Evolutionary conservation across 2,888 invertebrate species (phyloP).

Genomic region (Tetheella fluctuosa): DNA sequence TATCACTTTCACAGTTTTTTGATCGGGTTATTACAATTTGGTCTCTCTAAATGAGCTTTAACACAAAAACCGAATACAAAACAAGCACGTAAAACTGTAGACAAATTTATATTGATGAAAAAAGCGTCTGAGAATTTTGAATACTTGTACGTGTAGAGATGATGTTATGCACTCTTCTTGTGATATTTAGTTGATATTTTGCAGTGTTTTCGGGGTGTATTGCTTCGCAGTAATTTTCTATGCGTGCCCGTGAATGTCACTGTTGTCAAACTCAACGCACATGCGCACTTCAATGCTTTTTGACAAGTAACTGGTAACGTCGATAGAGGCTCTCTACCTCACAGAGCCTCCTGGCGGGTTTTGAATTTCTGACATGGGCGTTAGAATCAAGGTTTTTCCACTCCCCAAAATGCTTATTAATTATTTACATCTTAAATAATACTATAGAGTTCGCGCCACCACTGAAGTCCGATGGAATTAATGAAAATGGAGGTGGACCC

Average conservation of each 20-base stretch:
- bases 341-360: slow-evolving; percentile 13
- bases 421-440: no score
- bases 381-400: no score
- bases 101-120: slow-evolving; percentile 21
- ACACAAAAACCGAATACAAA: slow-evolving; percentile 39
- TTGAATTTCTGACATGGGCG: slow-evolving; percentile 16
- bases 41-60: slow-evolving; percentile 45
- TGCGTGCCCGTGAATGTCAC: slow-evolving; percentile 68
- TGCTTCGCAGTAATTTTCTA: slow-evolving; percentile 63
- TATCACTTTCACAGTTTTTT: slow-evolving; percentile 50
- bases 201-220: slow-evolving; percentile 53
- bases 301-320: slow-evolving; percentile 61
- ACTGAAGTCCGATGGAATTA: no score
- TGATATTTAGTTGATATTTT: slow-evolving; percentile 39
- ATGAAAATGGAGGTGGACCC: no score
- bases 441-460: no score
- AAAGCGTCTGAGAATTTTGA: slow-evolving; percentile 16
- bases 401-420: no score
- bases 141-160: neutral
- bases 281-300: slow-evolving; percentile 60
- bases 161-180: slow-evolving; percentile 16
- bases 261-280: slow-evolving; percentile 64
- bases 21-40: slow-evolving; percentile 62
- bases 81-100: slow-evolving; percentile 26
- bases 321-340: slow-evolving; percentile 77